Evolutionary conservation across 1,140 invertebrate genomes (phyloP), one percentile per base, ranked within the genome.

Genomic region (Potamilus streckersoni): DNA sequence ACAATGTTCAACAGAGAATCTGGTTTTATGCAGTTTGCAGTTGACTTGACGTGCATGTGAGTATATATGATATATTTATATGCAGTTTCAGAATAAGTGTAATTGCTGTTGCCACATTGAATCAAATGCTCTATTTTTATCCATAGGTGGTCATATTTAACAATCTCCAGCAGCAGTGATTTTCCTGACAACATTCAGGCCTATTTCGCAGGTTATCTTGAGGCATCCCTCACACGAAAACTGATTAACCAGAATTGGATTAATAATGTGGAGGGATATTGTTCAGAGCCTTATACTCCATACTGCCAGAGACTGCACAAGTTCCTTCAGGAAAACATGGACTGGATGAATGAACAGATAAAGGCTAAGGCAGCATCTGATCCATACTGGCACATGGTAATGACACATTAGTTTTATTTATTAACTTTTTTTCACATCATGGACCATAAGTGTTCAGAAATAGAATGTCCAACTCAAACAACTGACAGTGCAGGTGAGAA

Each of bases 191-290:
- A 92, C 78, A 92, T 94, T 13, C 96, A 97, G 90, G 95, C 95
- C 0, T 96, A 94, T 86, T 94, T 94, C 2, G 96, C 96, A 20
- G 96, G 96, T 14, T 91, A 96, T n/a, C 91, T 95, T 1, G 96
- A 97, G 90, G 96, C 96, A 0, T 71, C 73, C 64, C 60, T 87
- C 11, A 88, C 88, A 31, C 60, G 74, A 27, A 93, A 94, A 79
- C 90, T 96, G 55, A 96, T 97, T 70, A 93, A 94, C 84, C 93
- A 93, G 83, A 94, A 95, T 86, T 95, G 95, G 92, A 90, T 93
- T 82, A 95, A 96, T 84, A 95, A 94, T 1, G 92, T 96, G 38
- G 90, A 92, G 62, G 89, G 88, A 57, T 92, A 93, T 73, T 87
- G 84, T 69, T 69, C 84, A 31, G 66, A 83, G 60, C 90, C 93